A percentile compares a stretch with the other conserved stretches of the same genome.
These are phyloP conservation scores for Lasioglossum calceatum DNA, from an alignment of 2,888 invertebrate genomes.

Conservation along the genomic window DNA sequence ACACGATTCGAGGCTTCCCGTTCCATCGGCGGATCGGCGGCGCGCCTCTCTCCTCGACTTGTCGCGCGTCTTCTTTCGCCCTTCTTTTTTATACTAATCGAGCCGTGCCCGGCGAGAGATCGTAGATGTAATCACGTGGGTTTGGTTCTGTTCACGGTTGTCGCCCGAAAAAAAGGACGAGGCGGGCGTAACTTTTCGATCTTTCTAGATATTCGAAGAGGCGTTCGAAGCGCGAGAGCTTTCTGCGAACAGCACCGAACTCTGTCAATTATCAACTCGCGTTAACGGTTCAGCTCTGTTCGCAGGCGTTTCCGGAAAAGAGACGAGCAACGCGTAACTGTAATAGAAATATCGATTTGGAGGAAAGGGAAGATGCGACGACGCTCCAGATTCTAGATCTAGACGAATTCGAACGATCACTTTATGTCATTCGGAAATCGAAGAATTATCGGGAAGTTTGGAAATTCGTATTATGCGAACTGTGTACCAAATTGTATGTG, in stretches of 20 bases:
- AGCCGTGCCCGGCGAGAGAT: background rate
- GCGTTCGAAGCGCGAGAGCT: no score
- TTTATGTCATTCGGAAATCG: background rate
- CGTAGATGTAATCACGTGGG: background rate
- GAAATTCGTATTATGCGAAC: background rate
- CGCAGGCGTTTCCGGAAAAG: background rate
- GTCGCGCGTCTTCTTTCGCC: conserved; percentile 11
- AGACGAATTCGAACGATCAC: background rate
- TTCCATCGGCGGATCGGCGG: background rate
- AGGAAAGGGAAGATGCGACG: no score
- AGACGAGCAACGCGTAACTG: background rate
- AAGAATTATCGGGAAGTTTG: background rate
- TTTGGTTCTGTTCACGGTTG: conserved; percentile 32
- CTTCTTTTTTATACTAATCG: conserved; percentile 23
- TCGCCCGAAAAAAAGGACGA: background rate
- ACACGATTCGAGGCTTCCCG: background rate
- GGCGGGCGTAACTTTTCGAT: background rate
- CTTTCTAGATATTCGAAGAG: background rate
- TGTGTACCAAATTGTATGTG: background rate
- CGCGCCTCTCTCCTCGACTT: conserved; percentile 29
- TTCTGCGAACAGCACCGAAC: background rate
- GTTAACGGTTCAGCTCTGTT: background rate
- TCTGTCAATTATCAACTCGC: background rate
- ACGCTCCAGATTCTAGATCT: background rate
- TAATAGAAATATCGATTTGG: background rate